Percentiles rank a stretch among this genome's conserved stretches.
phyloP scores from a whole-genome alignment of 2,113 vertebrate genomes.

The Psilopogon haemacephalus region DNA sequence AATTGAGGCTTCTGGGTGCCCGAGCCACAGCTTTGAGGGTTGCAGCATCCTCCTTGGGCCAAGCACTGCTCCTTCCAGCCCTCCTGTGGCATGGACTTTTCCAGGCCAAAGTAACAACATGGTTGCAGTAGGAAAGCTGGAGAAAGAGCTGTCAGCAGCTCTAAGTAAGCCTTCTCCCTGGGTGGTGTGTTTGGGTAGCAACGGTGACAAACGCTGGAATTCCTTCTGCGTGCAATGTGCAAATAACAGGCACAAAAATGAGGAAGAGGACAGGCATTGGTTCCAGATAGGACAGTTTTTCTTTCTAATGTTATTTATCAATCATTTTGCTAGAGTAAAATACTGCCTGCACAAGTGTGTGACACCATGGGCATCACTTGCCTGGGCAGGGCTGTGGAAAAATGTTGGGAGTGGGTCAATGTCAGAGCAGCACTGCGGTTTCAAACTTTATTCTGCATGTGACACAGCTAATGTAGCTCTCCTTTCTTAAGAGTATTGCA shows the following conservation, averaged over 20 bases:
- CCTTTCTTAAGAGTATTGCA: neutral
- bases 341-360: neutral
- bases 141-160: neutral
- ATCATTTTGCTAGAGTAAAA: neutral
- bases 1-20: neutral
- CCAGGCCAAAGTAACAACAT: neutral
- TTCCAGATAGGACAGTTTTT: neutral
- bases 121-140: neutral
- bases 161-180: neutral
- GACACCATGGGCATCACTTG: neutral
- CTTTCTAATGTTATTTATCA: neutral
- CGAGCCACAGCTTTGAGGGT: too few species aligned
- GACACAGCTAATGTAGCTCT: neutral
- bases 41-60: neutral
- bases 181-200: accelerated
- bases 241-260: accelerated
- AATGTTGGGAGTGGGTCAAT: neutral
- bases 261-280: neutral
- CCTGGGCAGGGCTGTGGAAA: neutral
- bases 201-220: neutral
- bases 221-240: neutral
- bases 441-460: neutral
- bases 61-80: neutral
- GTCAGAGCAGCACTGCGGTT: neutral
- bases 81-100: neutral